Evolutionary conservation across 2,797 vertebrate species (phyloP).

Genomic region (Danio kyathit): DNA sequence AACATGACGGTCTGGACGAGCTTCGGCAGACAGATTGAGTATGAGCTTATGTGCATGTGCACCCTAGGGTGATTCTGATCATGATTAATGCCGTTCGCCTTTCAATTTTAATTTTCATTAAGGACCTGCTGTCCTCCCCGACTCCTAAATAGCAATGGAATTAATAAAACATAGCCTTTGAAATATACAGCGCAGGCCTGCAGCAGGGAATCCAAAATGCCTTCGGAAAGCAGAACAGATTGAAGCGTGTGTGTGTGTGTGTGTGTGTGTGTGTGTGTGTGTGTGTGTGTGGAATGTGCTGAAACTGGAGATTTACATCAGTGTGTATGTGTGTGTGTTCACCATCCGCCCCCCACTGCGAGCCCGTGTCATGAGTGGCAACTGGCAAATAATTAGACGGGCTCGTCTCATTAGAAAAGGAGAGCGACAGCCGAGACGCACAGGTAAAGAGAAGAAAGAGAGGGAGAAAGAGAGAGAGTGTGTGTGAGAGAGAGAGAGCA

Average conservation of each 20-base stretch:
- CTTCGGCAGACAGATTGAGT: conserved; percentile 28
- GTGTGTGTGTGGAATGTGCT: too few relatives aligned
- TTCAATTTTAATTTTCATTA: conserved; percentile 66
- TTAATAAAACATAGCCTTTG: conserved; percentile 67
- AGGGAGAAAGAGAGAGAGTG: neutral
- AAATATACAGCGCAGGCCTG: conserved; percentile 55
- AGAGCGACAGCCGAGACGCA: neutral
- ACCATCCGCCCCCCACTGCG: conserved; percentile 13
- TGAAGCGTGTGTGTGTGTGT: conserved; percentile 5
- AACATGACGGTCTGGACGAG: conserved; percentile 1
- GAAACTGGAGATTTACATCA: too few relatives aligned
- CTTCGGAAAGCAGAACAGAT: conserved; percentile 46
- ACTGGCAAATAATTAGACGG: conserved; percentile 53
- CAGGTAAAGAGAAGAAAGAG: conserved; percentile 15
- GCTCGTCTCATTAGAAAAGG: conserved; percentile 20
- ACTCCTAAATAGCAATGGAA: conserved; percentile 63
- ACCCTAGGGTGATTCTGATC: conserved; percentile 61
- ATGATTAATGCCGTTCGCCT: conserved; percentile 61
- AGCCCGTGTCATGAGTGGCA: conserved; percentile 33
- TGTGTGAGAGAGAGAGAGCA: neutral
- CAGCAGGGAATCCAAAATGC: conserved; percentile 46
- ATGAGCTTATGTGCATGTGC: conserved; percentile 37
- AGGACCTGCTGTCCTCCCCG: conserved; percentile 59
- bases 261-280: too few relatives aligned
- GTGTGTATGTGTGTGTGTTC: too few relatives aligned